Percentiles rank a stretch among this genome's conserved stretches.
Evolutionary conservation across 1,140 invertebrate genomes (phyloP).

Genomic region (Conus betulinus): DNA sequence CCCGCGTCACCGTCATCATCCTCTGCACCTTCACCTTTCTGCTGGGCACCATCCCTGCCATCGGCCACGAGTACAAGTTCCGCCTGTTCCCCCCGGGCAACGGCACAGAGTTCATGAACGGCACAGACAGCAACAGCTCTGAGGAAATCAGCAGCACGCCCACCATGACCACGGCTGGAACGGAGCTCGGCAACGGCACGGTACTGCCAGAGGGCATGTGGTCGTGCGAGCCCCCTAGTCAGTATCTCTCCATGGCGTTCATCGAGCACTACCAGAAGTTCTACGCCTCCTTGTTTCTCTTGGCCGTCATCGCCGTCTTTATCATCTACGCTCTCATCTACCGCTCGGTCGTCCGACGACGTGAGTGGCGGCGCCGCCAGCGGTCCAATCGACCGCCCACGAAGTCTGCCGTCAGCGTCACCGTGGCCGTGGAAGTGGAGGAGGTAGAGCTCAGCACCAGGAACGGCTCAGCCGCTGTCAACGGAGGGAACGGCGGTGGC

Average conservation of each 20-base stretch:
- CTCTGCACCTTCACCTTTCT: slow-evolving; percentile 61
- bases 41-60: slow-evolving; percentile 67
- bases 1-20: slow-evolving; percentile 62
- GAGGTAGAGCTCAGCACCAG: slow-evolving; percentile 34
- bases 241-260: slow-evolving; percentile 52
- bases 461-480: slow-evolving; percentile 33
- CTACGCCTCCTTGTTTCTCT: slow-evolving; percentile 63
- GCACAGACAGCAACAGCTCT: neutral
- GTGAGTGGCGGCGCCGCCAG: slow-evolving; percentile 51
- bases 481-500: neutral
- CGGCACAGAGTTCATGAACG: neutral
- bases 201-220: neutral
- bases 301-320: slow-evolving; percentile 59
- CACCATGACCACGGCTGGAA: neutral
- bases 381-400: slow-evolving; percentile 22
- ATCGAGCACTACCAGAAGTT: slow-evolving; percentile 60
- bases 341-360: slow-evolving; percentile 56
- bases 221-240: slow-evolving; percentile 49
- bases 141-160: neutral
- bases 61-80: slow-evolving; percentile 54
- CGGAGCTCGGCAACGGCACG: neutral
- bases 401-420: neutral
- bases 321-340: slow-evolving; percentile 67
- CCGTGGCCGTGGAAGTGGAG: slow-evolving; percentile 39
- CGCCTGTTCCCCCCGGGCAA: neutral